phyloP scores from a whole-genome alignment of 2,888 invertebrate genomes.

The Pardosa pseudoannulata region DNA sequence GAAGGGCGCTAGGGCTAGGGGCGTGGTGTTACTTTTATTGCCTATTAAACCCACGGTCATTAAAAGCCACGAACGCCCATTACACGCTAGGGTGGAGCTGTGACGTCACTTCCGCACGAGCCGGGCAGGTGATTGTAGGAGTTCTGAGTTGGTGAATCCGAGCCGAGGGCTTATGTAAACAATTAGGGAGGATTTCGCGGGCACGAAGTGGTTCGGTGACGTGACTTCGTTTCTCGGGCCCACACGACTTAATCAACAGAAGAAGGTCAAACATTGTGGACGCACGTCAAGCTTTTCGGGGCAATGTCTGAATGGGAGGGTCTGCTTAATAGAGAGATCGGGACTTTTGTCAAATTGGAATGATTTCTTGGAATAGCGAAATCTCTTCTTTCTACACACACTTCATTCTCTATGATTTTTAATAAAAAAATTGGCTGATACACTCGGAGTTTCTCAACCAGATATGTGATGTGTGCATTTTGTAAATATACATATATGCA shows the following conservation, averaged over 20 bases:
- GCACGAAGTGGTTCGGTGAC: neutral
- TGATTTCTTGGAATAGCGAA: too few relatives aligned
- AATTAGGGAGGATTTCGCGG: neutral
- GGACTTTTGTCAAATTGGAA: too few relatives aligned
- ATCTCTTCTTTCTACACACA: too few relatives aligned
- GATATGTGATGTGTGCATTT: too few relatives aligned
- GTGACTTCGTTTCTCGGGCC: neutral
- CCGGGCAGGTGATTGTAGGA: neutral
- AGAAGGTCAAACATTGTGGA: neutral
- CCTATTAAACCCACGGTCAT: constrained; percentile 59
- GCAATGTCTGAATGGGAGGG: too few relatives aligned
- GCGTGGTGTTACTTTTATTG: constrained; percentile 68
- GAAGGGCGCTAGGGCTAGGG: constrained; percentile 16
- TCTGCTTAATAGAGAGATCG: neutral
- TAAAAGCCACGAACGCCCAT: constrained; percentile 45
- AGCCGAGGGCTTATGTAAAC: neutral
- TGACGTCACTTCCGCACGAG: constrained; percentile 13
- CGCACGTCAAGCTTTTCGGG: too few relatives aligned
- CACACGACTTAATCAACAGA: neutral
- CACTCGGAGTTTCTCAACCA: too few relatives aligned
- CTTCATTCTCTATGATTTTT: too few relatives aligned
- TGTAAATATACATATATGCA: too few relatives aligned
- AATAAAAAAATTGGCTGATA: too few relatives aligned
- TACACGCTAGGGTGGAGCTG: constrained; percentile 44
- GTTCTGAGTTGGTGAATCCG: neutral